Evolutionary conservation across 2,797 vertebrate species (phyloP).

Genomic region (Typhlichthys eigenmanni): DNA sequence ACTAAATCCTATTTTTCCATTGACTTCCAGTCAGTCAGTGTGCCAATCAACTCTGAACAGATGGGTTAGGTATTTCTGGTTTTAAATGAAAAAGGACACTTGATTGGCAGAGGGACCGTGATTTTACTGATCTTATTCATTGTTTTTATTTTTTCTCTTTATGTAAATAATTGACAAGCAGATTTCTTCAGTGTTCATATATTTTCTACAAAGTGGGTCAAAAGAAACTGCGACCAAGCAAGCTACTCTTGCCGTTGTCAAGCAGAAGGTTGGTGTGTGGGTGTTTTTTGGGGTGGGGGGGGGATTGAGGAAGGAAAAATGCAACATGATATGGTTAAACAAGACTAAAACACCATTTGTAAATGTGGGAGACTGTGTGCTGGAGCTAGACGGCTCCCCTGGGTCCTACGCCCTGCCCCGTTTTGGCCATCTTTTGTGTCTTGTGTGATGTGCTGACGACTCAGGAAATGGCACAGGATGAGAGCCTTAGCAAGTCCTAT

Average conservation of each 20-base stretch:
- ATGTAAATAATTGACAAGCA: conserved; percentile 60
- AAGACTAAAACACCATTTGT: conserved; percentile 52
- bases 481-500: conserved; percentile 28
- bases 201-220: conserved; percentile 42
- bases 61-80: neutral
- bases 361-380: conserved; percentile 2
- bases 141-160: conserved; percentile 17
- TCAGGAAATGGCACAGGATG: conserved; percentile 52
- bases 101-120: conserved; percentile 12
- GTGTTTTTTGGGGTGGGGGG: conserved; percentile 19
- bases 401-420: conserved; percentile 9
- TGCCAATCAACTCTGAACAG: neutral
- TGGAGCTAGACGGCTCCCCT: conserved; percentile 4
- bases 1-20: neutral
- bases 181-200: conserved; percentile 29
- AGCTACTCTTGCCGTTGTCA: conserved; percentile 26
- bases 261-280: conserved; percentile 25
- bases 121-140: conserved; percentile 29
- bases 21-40: neutral
- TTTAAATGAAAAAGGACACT: conserved; percentile 9
- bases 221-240: conserved; percentile 27
- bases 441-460: conserved; percentile 42
- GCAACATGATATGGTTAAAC: conserved; percentile 27
- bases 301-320: neutral
- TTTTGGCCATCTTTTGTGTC: conserved; percentile 19